phyloP scores from a whole-genome alignment of 1,140 invertebrate genomes.

The Rhopalosiphum padi region DNA sequence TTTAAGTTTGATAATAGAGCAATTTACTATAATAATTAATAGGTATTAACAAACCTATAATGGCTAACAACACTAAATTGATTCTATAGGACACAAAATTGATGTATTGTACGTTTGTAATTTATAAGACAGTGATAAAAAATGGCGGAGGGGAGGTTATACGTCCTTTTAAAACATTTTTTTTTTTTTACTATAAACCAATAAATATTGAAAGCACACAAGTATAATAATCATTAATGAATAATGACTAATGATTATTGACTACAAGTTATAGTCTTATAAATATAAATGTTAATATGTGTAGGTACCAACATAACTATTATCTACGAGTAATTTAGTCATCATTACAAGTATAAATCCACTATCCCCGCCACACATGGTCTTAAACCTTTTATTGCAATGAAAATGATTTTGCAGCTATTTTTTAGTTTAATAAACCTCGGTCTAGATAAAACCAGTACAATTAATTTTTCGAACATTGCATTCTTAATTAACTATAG shows the following conservation, averaged over 20 bases:
- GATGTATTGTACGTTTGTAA: neutral
- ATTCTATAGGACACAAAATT: neutral
- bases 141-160: neutral
- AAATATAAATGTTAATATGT: neutral
- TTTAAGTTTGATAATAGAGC: neutral
- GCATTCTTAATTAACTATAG: neutral
- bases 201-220: neutral
- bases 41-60: neutral
- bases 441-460: conserved; percentile 12
- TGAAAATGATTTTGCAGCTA: neutral
- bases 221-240: neutral
- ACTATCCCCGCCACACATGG: neutral
- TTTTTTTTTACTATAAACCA: neutral
- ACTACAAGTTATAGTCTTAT: neutral
- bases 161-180: neutral
- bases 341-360: neutral
- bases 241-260: neutral
- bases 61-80: neutral
- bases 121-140: neutral
- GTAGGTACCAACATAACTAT: neutral
- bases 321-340: neutral
- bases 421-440: neutral
- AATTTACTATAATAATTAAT: neutral
- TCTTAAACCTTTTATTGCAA: neutral
- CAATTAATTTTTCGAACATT: neutral